These are phyloP conservation scores for Sterna hirundo DNA, from an alignment of 2,113 vertebrate species.

Conservation along the genomic window DNA sequence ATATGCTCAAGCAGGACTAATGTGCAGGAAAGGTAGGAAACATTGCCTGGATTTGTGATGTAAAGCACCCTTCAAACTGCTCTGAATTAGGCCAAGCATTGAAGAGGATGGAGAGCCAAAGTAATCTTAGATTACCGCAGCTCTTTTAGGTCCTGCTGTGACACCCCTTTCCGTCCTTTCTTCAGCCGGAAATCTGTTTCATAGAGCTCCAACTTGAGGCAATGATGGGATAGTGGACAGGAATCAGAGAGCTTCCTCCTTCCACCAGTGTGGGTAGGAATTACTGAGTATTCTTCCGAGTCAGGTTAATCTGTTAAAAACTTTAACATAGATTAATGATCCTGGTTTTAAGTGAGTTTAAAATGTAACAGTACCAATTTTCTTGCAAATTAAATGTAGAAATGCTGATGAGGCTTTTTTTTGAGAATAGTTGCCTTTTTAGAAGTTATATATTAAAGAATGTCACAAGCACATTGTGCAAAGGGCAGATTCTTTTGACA, in stretches of 20 bases:
- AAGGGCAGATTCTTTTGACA: background rate
- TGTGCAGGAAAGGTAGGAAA: background rate
- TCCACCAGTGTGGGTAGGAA: background rate
- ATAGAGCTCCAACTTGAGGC: background rate
- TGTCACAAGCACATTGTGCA: background rate
- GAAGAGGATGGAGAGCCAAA: background rate
- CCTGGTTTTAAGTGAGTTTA: background rate
- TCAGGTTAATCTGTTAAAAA: background rate
- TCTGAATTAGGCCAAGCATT: background rate
- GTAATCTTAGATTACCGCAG: background rate
- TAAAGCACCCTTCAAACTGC: background rate
- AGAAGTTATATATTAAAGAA: background rate
- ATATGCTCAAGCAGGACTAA: background rate
- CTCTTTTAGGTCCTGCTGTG: background rate
- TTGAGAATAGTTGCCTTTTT: background rate
- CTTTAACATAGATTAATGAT: background rate
- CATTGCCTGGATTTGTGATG: background rate
- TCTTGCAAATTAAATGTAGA: background rate
- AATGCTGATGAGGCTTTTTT: background rate
- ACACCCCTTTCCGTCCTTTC: background rate
- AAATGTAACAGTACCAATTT: background rate
- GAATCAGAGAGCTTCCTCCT: background rate
- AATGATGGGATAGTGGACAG: background rate
- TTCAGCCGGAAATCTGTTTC: background rate
- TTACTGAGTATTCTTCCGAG: background rate